A percentile compares a stretch with the other conserved stretches of the same genome.
Evolutionary conservation across 1,140 invertebrate species (phyloP).

Genomic region (Helicoverpa zea): DNA sequence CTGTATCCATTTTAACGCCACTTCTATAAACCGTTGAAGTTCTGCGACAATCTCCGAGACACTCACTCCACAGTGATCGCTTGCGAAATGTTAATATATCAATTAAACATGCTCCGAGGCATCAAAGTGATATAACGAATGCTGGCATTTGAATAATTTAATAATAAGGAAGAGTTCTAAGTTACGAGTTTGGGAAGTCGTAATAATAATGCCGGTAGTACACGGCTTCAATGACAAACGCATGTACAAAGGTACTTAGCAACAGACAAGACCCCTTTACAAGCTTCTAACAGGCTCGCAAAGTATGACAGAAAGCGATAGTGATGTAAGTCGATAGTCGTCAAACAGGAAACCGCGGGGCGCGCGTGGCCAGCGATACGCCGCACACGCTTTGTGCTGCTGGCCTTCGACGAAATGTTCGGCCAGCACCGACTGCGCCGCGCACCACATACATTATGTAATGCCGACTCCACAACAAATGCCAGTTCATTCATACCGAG

Average conservation of each 20-base stretch:
- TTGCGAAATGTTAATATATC: slow-evolving; percentile 59
- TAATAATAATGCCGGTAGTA: slow-evolving; percentile 78
- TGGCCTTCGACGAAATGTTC: slow-evolving; percentile 84
- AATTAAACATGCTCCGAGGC: slow-evolving; percentile 57
- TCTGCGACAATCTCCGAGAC: slow-evolving; percentile 64
- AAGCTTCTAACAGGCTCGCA: slow-evolving; percentile 81
- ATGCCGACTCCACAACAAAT: slow-evolving; percentile 76
- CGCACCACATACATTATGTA: slow-evolving; percentile 82
- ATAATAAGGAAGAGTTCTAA: slow-evolving; percentile 75
- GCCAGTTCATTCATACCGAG: slow-evolving; percentile 80
- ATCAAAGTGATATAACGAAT: slow-evolving; percentile 60
- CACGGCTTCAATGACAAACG: slow-evolving; percentile 74
- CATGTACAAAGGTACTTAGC: slow-evolving; percentile 73
- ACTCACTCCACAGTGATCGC: slow-evolving; percentile 61
- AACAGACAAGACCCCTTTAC: slow-evolving; percentile 82
- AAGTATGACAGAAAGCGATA: slow-evolving; percentile 84
- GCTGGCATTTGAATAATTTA: slow-evolving; percentile 64
- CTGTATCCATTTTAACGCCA: slow-evolving; percentile 69
- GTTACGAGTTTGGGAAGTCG: slow-evolving; percentile 69
- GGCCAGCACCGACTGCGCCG: slow-evolving; percentile 67
- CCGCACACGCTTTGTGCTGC: slow-evolving; percentile 78
- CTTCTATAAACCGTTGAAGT: slow-evolving; percentile 63
- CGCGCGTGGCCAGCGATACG: slow-evolving; percentile 81
- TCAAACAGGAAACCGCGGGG: slow-evolving; percentile 85
- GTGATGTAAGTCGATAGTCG: slow-evolving; percentile 86